Evolutionary conservation across 2,888 invertebrate genomes (phyloP), one percentile per base, ranked within the genome.

Genomic region (Phanerotoma sp.): DNA sequence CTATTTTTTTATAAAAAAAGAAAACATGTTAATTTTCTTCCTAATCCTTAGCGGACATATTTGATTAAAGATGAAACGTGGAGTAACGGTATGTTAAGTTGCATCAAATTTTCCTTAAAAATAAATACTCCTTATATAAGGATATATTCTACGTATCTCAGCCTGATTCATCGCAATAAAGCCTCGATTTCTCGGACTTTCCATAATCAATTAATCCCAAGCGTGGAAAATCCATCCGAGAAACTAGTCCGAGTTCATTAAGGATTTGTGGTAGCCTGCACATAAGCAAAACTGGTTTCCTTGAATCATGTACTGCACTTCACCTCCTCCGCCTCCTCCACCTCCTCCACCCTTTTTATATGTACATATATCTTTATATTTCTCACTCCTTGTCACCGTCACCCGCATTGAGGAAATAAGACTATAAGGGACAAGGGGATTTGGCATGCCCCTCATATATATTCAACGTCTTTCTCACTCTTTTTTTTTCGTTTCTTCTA

Each of bases 211-310:
- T 53, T 46, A 47, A 53, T 47, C 53, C 40, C 22, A 47, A 20
- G 20, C 52, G 52, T 46, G 53, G 40, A 46, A 53, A 47, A 53
- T 53, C 33, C 40, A 53, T 9, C 30, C 22, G 53, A 44, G 47
- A 35, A 51, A 42, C 51, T 35, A 51, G 35, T 44, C 42, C 44
- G 62, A 63, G 66, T 69, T 69, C 66, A 68, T 69, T 70, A 69
- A 67, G 66, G 25, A 25, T 25, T 25, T 25, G 25, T 25, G 25
- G 25, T 25, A 25, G 25, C 25, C 25, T 25, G 25, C 9, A 25
- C 9, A n/a, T n/a, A n/a, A 25, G 9, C 25, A 5, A 25, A 25
- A 25, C 25, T 25, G 25, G 25, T 25, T 25, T 25, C 25, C 9
- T 25, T 25, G 25, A 25, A 25, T 25, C 25, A 25, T 25, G 25